phyloP scores from a whole-genome alignment of 2,888 invertebrate genomes.

The Athetis lepigone region DNA sequence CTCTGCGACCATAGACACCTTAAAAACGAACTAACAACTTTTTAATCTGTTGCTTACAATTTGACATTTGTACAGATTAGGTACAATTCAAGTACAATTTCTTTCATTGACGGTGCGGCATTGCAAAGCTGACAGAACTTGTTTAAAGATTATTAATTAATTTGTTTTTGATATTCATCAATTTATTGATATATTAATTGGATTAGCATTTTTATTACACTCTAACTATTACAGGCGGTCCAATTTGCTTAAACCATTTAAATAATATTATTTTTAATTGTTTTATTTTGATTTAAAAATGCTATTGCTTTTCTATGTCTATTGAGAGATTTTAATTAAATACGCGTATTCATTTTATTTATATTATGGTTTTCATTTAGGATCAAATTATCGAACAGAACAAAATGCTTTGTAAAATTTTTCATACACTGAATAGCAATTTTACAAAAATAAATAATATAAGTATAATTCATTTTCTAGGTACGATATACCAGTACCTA shows the following conservation, averaged over 20 bases:
- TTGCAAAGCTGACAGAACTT: slow-evolving; percentile 21
- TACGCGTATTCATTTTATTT: not conserved
- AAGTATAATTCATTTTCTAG: slow-evolving; percentile 24
- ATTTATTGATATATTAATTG: slow-evolving; percentile 33
- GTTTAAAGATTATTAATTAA: slow-evolving; percentile 30
- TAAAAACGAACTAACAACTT: slow-evolving; percentile 42
- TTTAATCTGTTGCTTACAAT: slow-evolving; percentile 35
- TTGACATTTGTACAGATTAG: slow-evolving; percentile 31
- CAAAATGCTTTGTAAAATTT: not conserved
- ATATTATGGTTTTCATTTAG: not conserved
- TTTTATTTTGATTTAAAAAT: not conserved
- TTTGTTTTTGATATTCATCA: slow-evolving; percentile 38
- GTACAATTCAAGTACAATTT: no score
- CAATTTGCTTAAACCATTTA: not conserved
- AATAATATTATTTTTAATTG: not conserved
- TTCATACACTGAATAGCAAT: no score
- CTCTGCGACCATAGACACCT: slow-evolving; percentile 41
- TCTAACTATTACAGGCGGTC: not conserved
- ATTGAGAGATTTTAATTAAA: slow-evolving; percentile 8
- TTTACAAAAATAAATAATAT: slow-evolving; percentile 2
- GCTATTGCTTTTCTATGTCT: not conserved
- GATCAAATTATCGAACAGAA: not conserved
- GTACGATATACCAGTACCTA: slow-evolving; percentile 21
- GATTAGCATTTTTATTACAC: slow-evolving; percentile 30
- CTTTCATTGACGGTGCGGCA: not conserved